These are phyloP conservation scores for Sciurus niger DNA, from an alignment of 2,113 vertebrate genomes.

Conservation along the genomic window DNA sequence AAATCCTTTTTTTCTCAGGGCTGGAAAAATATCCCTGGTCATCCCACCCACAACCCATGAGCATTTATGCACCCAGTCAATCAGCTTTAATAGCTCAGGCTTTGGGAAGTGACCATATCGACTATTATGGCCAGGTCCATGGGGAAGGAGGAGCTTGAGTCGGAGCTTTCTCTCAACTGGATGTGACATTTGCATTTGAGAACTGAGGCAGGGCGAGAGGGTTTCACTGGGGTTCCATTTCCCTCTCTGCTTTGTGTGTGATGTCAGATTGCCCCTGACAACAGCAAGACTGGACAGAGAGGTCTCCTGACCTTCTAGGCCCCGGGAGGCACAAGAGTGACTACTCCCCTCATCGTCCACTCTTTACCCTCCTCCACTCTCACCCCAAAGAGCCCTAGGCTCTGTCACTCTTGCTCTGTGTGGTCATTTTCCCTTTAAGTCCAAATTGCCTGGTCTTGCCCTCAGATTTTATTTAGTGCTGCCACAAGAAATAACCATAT, in stretches of 20 bases:
- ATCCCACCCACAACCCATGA: neutral
- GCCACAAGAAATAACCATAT: neutral
- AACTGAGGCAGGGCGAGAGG: neutral
- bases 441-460: neutral
- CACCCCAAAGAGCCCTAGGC: neutral
- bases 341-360: neutral
- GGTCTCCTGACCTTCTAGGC: neutral
- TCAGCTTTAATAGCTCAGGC: neutral
- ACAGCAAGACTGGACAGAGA: neutral
- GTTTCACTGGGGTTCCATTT: neutral
- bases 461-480: neutral
- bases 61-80: neutral
- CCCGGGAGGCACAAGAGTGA: neutral
- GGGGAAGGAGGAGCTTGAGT: neutral
- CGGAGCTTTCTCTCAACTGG: neutral
- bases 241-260: neutral
- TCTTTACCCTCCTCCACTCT: neutral
- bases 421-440: constrained; percentile 12
- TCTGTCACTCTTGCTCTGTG: constrained; percentile 38
- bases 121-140: neutral
- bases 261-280: constrained; percentile 40
- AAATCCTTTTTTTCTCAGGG: neutral
- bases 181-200: constrained; percentile 57
- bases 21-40: neutral
- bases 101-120: neutral